Conservation (phyloP, 2,113 vertebrate genomes). For the Typhlomys cinereus region DNA sequence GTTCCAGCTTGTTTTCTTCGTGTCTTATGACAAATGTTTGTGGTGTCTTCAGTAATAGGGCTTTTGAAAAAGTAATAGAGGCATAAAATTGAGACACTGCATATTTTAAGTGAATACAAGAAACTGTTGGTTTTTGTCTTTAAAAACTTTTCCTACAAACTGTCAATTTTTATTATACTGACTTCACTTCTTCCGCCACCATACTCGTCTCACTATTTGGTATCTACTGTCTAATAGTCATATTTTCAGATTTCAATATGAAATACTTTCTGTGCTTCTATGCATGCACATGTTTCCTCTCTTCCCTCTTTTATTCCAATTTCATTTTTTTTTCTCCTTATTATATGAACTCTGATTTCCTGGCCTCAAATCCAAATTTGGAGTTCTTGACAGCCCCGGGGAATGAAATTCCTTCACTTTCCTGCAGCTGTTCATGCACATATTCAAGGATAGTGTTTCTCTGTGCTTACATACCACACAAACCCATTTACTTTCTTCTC, state of each 20-base stretch:
- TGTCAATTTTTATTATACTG: neutral
- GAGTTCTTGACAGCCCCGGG: neutral
- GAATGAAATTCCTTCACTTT: neutral
- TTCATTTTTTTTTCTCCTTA: neutral
- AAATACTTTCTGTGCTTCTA: neutral
- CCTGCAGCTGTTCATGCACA: neutral
- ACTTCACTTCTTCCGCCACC: neutral
- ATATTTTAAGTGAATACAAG: conserved; percentile 1
- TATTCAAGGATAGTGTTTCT: neutral
- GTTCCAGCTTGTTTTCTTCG: too few relatives aligned
- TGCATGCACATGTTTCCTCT: neutral
- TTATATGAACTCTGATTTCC: neutral
- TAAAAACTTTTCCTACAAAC: neutral
- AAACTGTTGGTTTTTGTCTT: neutral
- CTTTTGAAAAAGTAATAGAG: neutral
- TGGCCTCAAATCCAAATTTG: neutral
- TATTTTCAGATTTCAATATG: neutral
- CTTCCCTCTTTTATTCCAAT: too few relatives aligned
- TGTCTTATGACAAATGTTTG: neutral
- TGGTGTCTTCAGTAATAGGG: neutral
- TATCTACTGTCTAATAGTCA: neutral
- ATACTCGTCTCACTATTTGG: neutral
- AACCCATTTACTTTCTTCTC: neutral
- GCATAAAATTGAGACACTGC: neutral
- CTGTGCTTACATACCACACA: neutral